Percentiles rank a stretch among this genome's conserved stretches.
Evolutionary conservation across 2,113 vertebrate species (phyloP).

Genomic region (Saguinus midas): DNA sequence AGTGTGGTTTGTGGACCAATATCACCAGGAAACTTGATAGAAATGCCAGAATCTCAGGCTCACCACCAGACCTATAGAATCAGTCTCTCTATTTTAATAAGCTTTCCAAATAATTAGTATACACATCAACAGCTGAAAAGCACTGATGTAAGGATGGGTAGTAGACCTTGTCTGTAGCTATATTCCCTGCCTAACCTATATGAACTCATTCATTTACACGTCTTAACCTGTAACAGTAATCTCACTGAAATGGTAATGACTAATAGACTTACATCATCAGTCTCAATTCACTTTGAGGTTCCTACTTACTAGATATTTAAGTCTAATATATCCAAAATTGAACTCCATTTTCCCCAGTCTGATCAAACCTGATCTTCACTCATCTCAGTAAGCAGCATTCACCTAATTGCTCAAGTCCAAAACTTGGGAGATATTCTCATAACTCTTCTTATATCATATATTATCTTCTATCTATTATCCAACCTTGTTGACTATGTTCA

Average conservation of each 20-base stretch:
- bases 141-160: neutral
- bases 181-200: neutral
- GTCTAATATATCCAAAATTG: neutral
- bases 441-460: neutral
- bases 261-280: neutral
- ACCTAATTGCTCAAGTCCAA: neutral
- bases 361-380: neutral
- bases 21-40: neutral
- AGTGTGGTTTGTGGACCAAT: neutral
- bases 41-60: neutral
- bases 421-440: neutral
- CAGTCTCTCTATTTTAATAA: neutral
- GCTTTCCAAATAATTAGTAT: rapidly evolving
- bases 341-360: neutral
- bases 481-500: neutral
- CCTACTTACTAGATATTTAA: neutral
- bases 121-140: neutral
- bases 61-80: neutral
- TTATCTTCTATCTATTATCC: neutral
- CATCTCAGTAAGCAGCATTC: neutral
- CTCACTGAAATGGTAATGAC: neutral
- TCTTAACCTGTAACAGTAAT: neutral
- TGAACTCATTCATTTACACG: neutral
- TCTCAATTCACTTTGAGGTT: neutral
- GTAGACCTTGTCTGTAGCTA: neutral